phyloP scores from a whole-genome alignment of 1,140 invertebrate genomes.

The Camponotus floridanus region DNA sequence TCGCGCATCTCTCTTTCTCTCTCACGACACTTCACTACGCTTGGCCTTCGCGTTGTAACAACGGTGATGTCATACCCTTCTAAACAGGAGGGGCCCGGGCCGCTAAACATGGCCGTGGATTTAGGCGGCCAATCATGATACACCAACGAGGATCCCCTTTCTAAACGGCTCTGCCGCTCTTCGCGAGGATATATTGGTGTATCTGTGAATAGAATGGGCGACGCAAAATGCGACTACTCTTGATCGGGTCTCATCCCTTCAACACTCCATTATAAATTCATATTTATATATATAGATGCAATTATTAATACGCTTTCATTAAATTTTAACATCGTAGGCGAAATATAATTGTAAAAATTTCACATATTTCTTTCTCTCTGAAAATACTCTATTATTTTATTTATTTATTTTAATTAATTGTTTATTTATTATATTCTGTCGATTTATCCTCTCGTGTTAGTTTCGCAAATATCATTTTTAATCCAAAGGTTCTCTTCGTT shows the following conservation, averaged over 20 bases:
- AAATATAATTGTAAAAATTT: conserved; percentile 1
- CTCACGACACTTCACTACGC: conserved; percentile 62
- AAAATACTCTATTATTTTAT: conserved; percentile 17
- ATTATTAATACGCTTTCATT: conserved; percentile 40
- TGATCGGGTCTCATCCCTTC: conserved; percentile 14
- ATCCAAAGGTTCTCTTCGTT: too few relatives aligned
- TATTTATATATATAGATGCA: conserved; percentile 12
- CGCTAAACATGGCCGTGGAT: conserved; percentile 85
- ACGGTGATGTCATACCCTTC: conserved; percentile 85
- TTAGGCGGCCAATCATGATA: conserved; percentile 83
- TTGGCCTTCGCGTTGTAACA: conserved; percentile 66
- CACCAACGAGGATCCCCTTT: conserved; percentile 73
- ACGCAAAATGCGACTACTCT: conserved; percentile 72
- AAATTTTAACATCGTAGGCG: not conserved
- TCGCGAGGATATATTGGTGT: conserved; percentile 68
- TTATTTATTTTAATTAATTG: conserved; percentile 17
- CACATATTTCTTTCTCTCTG: not conserved
- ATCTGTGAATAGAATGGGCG: conserved; percentile 70
- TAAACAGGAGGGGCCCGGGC: conserved; percentile 86
- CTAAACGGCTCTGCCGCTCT: conserved; percentile 72
- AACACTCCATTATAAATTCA: conserved; percentile 37
- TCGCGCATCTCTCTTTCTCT: not conserved
- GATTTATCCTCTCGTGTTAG: not conserved
- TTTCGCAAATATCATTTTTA: not conserved
- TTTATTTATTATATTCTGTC: conserved; percentile 3